Evolutionary conservation across 2,113 vertebrate genomes (phyloP).

Genomic region (Aphelocoma coerulescens): DNA sequence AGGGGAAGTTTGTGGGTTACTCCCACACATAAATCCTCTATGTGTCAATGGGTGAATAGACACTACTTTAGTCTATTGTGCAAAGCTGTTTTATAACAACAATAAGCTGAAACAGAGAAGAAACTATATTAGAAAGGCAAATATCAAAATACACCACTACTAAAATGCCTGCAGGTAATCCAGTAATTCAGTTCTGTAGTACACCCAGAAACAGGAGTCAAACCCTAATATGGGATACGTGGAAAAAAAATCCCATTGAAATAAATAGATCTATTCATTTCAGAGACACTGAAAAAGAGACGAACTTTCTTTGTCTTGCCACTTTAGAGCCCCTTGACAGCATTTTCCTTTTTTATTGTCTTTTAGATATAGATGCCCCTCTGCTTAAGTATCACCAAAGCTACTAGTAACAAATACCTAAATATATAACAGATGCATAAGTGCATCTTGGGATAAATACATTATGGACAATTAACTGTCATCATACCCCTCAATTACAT

Average conservation of each 20-base stretch:
- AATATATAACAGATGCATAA: slow-evolving; percentile 73
- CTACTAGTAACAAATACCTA: slow-evolving; percentile 66
- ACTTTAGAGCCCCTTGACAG: slow-evolving; percentile 66
- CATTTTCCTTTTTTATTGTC: slow-evolving; percentile 71
- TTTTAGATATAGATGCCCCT: slow-evolving; percentile 68
- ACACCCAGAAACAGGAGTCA: slow-evolving; percentile 38
- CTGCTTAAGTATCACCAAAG: slow-evolving; percentile 66
- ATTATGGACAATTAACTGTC: slow-evolving; percentile 76
- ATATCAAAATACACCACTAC: slow-evolving; percentile 47
- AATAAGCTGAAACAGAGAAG: slow-evolving; percentile 54
- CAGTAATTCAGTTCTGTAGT: slow-evolving; percentile 8
- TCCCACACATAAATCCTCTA: slow-evolving; percentile 65
- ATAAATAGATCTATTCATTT: slow-evolving; percentile 72
- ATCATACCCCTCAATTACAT: slow-evolving; percentile 59
- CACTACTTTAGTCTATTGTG: slow-evolving; percentile 57
- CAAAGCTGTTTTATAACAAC: slow-evolving; percentile 47
- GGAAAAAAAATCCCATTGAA: slow-evolving; percentile 49
- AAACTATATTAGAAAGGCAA: slow-evolving; percentile 43
- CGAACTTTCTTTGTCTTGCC: slow-evolving; percentile 65
- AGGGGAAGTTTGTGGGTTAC: slow-evolving; percentile 56
- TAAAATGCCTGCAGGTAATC: slow-evolving; percentile 51
- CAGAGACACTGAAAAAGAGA: slow-evolving; percentile 61
- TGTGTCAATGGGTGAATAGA: slow-evolving; percentile 53
- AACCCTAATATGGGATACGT: slow-evolving; percentile 16
- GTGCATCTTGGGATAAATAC: slow-evolving; percentile 72